Evolutionary conservation across 1,140 invertebrate genomes (phyloP).

Genomic region (Pentalonia nigronervosa): DNA sequence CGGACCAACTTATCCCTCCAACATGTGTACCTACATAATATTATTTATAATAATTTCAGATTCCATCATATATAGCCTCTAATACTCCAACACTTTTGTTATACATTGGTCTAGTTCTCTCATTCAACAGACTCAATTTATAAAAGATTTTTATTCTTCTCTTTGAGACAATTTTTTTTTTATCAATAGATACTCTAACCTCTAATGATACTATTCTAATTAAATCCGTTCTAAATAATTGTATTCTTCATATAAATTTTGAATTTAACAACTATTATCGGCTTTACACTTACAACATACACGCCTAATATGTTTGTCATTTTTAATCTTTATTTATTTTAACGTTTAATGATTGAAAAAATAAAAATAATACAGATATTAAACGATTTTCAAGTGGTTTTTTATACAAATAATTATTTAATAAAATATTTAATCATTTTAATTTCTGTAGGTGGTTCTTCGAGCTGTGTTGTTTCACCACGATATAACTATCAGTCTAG

Average conservation of each 20-base stretch:
- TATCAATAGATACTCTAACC: not conserved
- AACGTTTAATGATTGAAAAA: not conserved
- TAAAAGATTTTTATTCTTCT: not conserved
- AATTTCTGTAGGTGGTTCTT: constrained; percentile 21
- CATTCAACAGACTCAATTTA: not conserved
- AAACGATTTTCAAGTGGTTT: not conserved
- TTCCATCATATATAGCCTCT: not conserved
- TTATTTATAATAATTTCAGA: no score
- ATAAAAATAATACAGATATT: not conserved
- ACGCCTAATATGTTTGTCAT: not conserved
- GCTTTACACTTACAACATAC: not conserved
- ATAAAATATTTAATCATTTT: not conserved
- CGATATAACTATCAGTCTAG: constrained; percentile 50
- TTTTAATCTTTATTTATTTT: not conserved
- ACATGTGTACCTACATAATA: not conserved
- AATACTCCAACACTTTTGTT: no score
- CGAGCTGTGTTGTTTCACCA: constrained; percentile 50
- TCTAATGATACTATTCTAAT: not conserved
- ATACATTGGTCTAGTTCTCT: no score
- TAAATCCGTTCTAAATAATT: not conserved
- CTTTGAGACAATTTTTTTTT: not conserved
- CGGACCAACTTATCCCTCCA: not conserved
- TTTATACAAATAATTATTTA: no score
- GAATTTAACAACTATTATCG: not conserved
- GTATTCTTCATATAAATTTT: not conserved